Evolutionary conservation across 2,797 vertebrate genomes (phyloP), one percentile per base, ranked within the genome.

Genomic region (Lophius americanus): DNA sequence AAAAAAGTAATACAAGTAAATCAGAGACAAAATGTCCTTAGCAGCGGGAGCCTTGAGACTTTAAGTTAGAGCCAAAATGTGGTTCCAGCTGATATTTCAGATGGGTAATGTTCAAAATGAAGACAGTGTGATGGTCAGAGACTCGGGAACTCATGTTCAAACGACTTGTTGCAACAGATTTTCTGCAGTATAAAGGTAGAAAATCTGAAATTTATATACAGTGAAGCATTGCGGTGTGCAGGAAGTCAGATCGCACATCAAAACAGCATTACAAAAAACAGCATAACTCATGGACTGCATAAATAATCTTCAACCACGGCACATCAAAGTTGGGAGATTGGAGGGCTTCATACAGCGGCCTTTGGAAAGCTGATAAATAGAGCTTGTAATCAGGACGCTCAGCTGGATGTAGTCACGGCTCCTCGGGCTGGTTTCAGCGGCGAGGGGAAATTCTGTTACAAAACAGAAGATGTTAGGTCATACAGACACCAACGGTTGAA

Each of bases 301-400:
- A 47, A 73, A 77, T 68, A 2, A 68, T 73, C 65, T 73, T 13
- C 54, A 71, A 70, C 51, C 60, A 37, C 62, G 52, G 9, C 54
- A 64, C 52, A 76, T 82, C 56, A 74, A 57, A 80, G 60, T 66
- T 7, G 7, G 43, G 55, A 35, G 61, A 58, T 57, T 51, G 43
- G 39, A 43, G 42, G 42, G 8, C 52, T 39, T 3, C 35, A 12
- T 4, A 23, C 23, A 67, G 60, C 64, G 66, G 65, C 50, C 33
- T 43, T 9, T 43, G 48, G 59, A 49, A 63, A 66, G 62, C 69
- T 81, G 69, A 83, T 78, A 75, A 77, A 77, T 54, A 55, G 54
- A 76, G 70, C 76, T 56, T 74, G 59, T 81, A 71, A 87, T 83
- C 78, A 64, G 72, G 49, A 59, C 37, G 41, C 73, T 60, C 70